These are phyloP conservation scores for Vanessa tameamea DNA, from an alignment of 1,140 invertebrate genomes.

Conservation along the genomic window DNA sequence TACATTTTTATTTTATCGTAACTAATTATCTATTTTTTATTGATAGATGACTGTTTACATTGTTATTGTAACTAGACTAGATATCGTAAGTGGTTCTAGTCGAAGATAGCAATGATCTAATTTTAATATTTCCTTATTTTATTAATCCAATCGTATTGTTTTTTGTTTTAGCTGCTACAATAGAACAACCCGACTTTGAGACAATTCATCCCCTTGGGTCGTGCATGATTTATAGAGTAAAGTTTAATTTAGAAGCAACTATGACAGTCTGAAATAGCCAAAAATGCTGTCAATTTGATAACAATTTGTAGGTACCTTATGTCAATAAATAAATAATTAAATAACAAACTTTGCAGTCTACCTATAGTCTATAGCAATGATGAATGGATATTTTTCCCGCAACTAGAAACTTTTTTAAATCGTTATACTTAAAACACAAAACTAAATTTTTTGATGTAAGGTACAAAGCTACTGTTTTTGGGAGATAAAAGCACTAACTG, in stretches of 20 bases:
- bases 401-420: no score
- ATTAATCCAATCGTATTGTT: slow-evolving; percentile 26
- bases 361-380: background rate
- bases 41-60: background rate
- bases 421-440: background rate
- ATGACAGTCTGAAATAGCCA: slow-evolving; percentile 56
- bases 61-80: background rate
- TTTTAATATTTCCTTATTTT: background rate
- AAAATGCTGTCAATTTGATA: slow-evolving; percentile 43
- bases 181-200: slow-evolving; percentile 86
- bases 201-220: slow-evolving; percentile 58
- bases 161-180: slow-evolving; percentile 86
- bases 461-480: slow-evolving; percentile 23
- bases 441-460: slow-evolving; percentile 19
- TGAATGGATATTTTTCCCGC: no score
- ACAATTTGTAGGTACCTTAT: slow-evolving; percentile 53
- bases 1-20: background rate
- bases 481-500: slow-evolving; percentile 38
- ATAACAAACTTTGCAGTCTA: background rate
- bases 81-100: background rate
- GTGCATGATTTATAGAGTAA: slow-evolving; percentile 62
- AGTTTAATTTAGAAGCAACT: slow-evolving; percentile 46
- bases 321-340: slow-evolving; percentile 10
- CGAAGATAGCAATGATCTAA: background rate
- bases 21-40: background rate